Conservation (phyloP, 1,140 invertebrate species). For the Nephila pilipes region DNA sequence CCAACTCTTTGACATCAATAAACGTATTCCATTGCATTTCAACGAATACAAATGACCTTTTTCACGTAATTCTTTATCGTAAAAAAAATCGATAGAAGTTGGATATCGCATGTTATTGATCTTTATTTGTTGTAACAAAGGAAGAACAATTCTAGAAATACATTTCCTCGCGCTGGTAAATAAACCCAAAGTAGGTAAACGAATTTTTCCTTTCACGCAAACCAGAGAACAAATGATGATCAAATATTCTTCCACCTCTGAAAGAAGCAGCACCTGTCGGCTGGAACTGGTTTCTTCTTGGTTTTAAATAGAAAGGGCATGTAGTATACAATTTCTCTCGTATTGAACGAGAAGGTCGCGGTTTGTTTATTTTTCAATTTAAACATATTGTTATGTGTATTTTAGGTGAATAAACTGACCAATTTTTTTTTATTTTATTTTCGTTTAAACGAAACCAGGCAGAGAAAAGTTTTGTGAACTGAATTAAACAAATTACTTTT, state of each 20-base stretch:
- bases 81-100: not conserved
- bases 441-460: too few species aligned
- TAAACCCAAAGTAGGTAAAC: not conserved
- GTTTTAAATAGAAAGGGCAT: not conserved
- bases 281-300: not conserved
- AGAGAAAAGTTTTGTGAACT: too few species aligned
- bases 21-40: not conserved
- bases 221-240: not conserved
- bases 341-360: not conserved
- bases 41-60: not conserved
- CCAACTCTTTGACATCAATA: not conserved
- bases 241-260: conserved; percentile 1
- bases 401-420: not conserved
- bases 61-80: not conserved
- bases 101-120: not conserved
- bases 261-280: not conserved
- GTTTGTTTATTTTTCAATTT: not conserved
- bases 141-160: not conserved
- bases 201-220: not conserved
- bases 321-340: not conserved
- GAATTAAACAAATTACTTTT: too few species aligned
- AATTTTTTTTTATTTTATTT: not conserved
- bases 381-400: not conserved
- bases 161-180: not conserved
- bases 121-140: not conserved